Base-by-base conservation (phyloP, 2,888 invertebrate species). In the Nomada ruficornis region DNA sequence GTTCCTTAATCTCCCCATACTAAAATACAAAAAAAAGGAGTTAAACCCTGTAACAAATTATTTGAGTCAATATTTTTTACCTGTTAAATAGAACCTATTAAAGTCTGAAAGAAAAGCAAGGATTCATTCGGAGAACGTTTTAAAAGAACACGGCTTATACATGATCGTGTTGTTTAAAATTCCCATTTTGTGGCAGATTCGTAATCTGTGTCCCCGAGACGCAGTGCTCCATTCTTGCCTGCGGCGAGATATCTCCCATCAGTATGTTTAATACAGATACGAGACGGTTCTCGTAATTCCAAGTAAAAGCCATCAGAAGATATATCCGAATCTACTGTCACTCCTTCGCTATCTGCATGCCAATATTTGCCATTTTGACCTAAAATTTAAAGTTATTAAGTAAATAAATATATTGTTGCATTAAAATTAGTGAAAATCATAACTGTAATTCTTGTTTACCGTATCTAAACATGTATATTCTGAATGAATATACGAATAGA, bases 361-460 rank as follows among this genome's bases (percentile, higher is more conserved):
- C 98, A 98, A 94, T 98, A 99, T 94, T 98, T 98, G 91, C 97
- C 97, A 94, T 97, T 98, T 93, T 97, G 97, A 88, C 98, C 98
- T 98, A 94, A 23, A 94, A 91, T 60, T 60, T 47, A 70, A 59
- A 64, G 50, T 62, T 68, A 47, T 60, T 52, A 18, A 50, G n/a
- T 23, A 18, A 44, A 59, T 42, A 29, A 59, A 20, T 54, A 47
- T 23, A 15, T 44, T 47, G 44, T 15, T 10, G 18, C 9, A 44
- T 23, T 15, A 9, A 18, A 23, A 23, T 10, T 23, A 10, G 20
- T 10, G 4, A 23, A 47, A 47, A 55, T 7, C 5, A 23, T 2
- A 29, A 26, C 2, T 57, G 11, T 59, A 47, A 20, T 50, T 44
- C 50, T 62, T 55, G 13, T 10, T 57, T 60, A 9, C 1, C 18